A percentile compares a stretch with the other conserved stretches of the same genome.
These are phyloP conservation scores for Drosophila tripunctata DNA, from an alignment of 2,888 invertebrate species.

Conservation along the genomic window DNA sequence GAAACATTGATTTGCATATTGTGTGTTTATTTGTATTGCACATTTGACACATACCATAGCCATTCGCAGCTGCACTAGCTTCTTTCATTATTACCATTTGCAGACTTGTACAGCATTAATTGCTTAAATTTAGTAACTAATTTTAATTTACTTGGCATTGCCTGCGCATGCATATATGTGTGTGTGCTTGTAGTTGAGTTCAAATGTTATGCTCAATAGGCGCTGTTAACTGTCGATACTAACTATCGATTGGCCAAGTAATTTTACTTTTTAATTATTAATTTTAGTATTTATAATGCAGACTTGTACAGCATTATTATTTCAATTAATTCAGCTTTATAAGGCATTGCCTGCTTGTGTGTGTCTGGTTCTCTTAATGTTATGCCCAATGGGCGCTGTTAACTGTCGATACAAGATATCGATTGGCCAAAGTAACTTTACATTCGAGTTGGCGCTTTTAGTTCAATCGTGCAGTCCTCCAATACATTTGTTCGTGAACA, in stretches of 20 bases:
- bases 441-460: too few species aligned
- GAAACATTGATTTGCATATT: too few species aligned
- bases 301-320: neutral
- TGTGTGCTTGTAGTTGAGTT: neutral
- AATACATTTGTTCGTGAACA: too few species aligned
- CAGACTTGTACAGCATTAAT: neutral
- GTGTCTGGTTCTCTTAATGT: neutral
- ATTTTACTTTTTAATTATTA: too few species aligned
- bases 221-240: neutral
- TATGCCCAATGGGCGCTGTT: conserved; percentile 5
- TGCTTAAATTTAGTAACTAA: neutral
- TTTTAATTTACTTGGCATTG: neutral
- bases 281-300: too few species aligned
- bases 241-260: neutral
- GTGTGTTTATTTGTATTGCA: neutral
- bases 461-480: too few species aligned
- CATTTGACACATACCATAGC: too few species aligned
- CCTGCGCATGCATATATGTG: too few species aligned
- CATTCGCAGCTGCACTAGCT: neutral
- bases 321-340: neutral
- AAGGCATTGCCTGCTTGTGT: neutral
- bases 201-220: conserved; percentile 1
- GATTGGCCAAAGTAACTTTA: neutral
- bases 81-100: neutral
- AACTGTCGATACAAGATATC: neutral